Evolutionary conservation across 2,888 invertebrate species (phyloP).

Genomic region (Eudemis profundana): DNA sequence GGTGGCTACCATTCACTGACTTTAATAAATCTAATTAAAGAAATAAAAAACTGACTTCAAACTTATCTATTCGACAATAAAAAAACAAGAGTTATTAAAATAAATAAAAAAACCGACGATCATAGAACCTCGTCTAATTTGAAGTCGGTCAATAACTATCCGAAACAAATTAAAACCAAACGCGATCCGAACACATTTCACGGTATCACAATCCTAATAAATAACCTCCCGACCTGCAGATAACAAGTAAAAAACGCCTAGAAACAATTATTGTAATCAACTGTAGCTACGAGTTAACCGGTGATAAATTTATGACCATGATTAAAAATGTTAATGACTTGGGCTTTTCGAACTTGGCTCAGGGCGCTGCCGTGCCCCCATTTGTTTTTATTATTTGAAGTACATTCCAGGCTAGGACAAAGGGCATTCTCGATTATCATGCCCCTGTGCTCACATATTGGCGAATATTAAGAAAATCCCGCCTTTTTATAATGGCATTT

Average conservation of each 20-base stretch:
- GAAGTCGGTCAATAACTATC: constrained; percentile 16
- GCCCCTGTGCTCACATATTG: too few species aligned
- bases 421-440: too few species aligned
- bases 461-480: too few species aligned
- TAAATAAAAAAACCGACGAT: neutral
- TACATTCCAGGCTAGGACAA: constrained; percentile 14
- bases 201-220: constrained; percentile 39
- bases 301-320: constrained; percentile 56
- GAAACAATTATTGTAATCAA: constrained; percentile 56
- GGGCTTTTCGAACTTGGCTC: constrained; percentile 37
- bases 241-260: constrained; percentile 39
- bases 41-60: too few species aligned
- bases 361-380: constrained; percentile 17
- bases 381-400: constrained; percentile 13
- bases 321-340: constrained; percentile 63
- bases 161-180: constrained; percentile 31
- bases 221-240: constrained; percentile 38
- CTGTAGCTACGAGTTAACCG: constrained; percentile 40
- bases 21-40: too few species aligned
- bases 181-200: constrained; percentile 28
- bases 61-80: too few species aligned
- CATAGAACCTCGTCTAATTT: constrained; percentile 4
- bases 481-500: too few species aligned
- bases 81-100: neutral
- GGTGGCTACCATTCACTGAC: too few species aligned